phyloP scores from a whole-genome alignment of 2,888 invertebrate species.

The Euproctis similis region DNA sequence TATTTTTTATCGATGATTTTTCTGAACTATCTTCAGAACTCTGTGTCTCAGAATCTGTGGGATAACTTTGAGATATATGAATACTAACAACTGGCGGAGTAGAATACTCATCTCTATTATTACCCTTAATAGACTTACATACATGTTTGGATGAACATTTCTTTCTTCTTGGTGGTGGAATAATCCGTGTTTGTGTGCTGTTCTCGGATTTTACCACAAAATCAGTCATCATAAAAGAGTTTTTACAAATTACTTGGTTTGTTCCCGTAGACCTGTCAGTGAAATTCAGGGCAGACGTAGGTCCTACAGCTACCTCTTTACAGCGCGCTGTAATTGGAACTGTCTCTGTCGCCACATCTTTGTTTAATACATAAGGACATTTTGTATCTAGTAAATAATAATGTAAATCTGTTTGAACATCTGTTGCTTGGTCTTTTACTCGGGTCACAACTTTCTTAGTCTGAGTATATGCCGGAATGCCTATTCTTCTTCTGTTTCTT shows the following conservation, averaged over 20 bases:
- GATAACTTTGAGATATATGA: conserved; percentile 75
- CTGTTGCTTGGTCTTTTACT: conserved; percentile 75
- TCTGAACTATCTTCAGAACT: conserved; percentile 71
- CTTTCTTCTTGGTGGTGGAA: conserved; percentile 51
- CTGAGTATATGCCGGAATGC: conserved; percentile 75
- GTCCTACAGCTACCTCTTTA: conserved; percentile 61
- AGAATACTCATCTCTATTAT: conserved; percentile 36
- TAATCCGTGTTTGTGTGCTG: conserved; percentile 48
- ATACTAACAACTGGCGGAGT: conserved; percentile 73
- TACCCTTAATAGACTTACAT: conserved; percentile 23
- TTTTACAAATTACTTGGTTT: conserved; percentile 37
- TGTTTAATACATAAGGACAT: conserved; percentile 35
- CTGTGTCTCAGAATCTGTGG: conserved; percentile 55
- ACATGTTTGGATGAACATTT: conserved; percentile 26
- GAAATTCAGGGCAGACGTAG: conserved; percentile 44
- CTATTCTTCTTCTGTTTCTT: conserved; percentile 65
- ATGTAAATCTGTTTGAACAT: conserved; percentile 71
- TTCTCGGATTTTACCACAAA: conserved; percentile 34
- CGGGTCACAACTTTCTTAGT: conserved; percentile 67
- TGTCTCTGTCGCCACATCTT: conserved; percentile 59
- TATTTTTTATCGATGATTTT: conserved; percentile 13
- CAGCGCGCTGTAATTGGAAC: conserved; percentile 62
- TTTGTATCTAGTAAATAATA: conserved; percentile 47
- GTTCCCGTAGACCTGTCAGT: conserved; percentile 52
- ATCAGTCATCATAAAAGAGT: conserved; percentile 62